Evolutionary conservation across 2,888 invertebrate species (phyloP).

Genomic region (Epinotia nisella): DNA sequence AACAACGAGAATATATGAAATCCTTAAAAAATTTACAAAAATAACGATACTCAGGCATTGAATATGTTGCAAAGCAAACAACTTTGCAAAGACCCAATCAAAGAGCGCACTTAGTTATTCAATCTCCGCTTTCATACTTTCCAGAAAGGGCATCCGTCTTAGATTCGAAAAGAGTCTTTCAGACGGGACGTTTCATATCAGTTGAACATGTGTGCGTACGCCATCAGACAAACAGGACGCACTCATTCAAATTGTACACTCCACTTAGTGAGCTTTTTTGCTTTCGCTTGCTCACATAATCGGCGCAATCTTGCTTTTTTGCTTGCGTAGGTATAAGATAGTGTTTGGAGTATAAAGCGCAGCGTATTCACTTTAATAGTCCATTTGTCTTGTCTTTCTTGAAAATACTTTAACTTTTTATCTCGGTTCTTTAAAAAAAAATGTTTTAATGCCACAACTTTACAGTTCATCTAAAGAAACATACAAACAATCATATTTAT

Average conservation of each 20-base stretch:
- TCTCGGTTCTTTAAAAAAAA: too few relatives aligned
- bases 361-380: background rate
- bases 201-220: conserved; percentile 70
- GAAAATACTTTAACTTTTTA: background rate
- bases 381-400: background rate
- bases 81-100: conserved; percentile 62
- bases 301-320: conserved; percentile 60
- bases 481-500: too few relatives aligned
- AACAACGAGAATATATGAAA: too few relatives aligned
- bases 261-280: conserved; percentile 58
- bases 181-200: conserved; percentile 71
- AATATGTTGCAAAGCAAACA: conserved; percentile 48
- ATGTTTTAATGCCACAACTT: too few relatives aligned
- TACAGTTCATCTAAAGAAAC: too few relatives aligned
- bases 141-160: conserved; percentile 36
- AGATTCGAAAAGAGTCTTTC: conserved; percentile 65
- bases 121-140: conserved; percentile 49
- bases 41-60: conserved; percentile 5
- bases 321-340: conserved; percentile 43
- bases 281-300: conserved; percentile 66
- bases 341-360: background rate
- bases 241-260: conserved; percentile 78
- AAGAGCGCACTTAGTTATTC: conserved; percentile 69
- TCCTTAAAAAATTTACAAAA: too few relatives aligned
- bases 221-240: conserved; percentile 75